Conservation (phyloP, 2,113 vertebrate species). For the Hydrolagus affinis region DNA sequence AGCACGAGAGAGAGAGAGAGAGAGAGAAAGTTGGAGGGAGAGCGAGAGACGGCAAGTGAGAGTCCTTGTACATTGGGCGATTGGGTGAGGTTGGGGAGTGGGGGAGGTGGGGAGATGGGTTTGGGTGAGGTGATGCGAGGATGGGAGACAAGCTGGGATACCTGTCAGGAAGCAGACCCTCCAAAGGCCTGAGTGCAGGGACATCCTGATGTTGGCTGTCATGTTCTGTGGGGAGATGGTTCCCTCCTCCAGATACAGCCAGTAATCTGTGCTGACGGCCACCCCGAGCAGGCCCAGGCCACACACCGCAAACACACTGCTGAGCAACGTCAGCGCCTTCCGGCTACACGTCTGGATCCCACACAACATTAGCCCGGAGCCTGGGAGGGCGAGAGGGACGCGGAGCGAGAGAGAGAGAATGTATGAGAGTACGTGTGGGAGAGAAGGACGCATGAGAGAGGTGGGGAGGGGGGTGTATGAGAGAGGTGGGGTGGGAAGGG, state of each 20-base stretch:
- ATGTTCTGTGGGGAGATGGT: conserved; percentile 81
- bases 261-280: conserved; percentile 91
- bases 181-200: conserved; percentile 88
- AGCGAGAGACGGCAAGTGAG: no score
- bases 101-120: no score
- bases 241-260: conserved; percentile 90
- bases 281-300: conserved; percentile 81
- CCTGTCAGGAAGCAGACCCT: conserved; percentile 87
- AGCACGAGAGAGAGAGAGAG: neutral
- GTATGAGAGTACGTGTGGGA: neutral
- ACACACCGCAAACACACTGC: conserved; percentile 82
- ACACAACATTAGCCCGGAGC: conserved; percentile 39
- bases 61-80: no score
- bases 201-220: conserved; percentile 71
- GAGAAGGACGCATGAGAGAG: no score
- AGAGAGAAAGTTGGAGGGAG: no score
- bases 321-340: conserved; percentile 84
- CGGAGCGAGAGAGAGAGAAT: neutral
- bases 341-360: conserved; percentile 77
- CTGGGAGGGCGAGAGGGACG: neutral
- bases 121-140: no score
- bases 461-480: neutral
- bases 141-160: conserved; percentile 38
- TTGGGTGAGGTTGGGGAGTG: no score
- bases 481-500: neutral